Evolutionary conservation across 1,140 invertebrate species (phyloP).

Genomic region (Babylonia areolata): DNA sequence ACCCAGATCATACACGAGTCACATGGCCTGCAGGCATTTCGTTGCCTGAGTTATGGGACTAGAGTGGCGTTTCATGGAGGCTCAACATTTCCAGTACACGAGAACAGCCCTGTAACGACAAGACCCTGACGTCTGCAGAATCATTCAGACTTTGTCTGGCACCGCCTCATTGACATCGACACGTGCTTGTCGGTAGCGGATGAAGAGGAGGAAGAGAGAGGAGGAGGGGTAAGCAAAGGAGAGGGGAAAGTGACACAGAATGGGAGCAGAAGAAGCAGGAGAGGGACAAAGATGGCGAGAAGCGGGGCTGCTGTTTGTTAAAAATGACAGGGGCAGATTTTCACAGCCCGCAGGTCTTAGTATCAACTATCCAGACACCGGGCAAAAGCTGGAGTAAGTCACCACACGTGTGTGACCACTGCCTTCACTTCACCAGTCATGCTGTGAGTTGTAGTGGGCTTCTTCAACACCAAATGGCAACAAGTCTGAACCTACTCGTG

Average conservation of each 20-base stretch:
- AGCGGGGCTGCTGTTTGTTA: background rate
- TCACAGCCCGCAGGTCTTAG: background rate
- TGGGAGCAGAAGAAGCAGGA: background rate
- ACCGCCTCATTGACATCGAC: conserved; percentile 6
- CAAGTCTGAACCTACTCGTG: background rate
- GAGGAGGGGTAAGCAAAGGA: background rate
- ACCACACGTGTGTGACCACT: too few relatives aligned
- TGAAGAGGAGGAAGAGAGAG: conserved; percentile 1
- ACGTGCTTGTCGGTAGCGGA: background rate
- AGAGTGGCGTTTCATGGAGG: background rate
- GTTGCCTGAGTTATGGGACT: background rate
- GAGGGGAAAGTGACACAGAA: background rate
- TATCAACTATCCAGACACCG: background rate
- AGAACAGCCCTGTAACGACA: background rate
- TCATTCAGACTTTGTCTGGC: background rate
- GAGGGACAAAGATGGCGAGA: background rate
- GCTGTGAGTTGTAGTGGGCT: too few relatives aligned
- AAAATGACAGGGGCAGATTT: background rate
- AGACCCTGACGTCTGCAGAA: background rate
- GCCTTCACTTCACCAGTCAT: too few relatives aligned
- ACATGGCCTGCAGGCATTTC: background rate
- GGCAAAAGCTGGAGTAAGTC: background rate
- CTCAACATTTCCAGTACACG: background rate
- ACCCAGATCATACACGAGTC: too few relatives aligned
- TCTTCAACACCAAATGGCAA: too few relatives aligned